Base-by-base conservation (phyloP, 1,140 invertebrate genomes). In the Belonocnema kinseyi region DNA sequence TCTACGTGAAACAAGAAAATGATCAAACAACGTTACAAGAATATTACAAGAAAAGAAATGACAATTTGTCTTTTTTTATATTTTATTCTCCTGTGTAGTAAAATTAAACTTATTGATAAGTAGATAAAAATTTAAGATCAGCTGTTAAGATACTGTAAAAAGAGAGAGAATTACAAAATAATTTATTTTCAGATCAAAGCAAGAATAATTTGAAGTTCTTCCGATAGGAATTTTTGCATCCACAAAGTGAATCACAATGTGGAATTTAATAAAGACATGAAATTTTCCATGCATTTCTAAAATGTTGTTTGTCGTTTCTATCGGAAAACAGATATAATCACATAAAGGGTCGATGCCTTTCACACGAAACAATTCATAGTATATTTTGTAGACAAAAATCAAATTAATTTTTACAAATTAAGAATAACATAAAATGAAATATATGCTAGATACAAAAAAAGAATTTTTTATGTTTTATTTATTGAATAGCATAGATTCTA, bases 251-350 rank as follows among this genome's bases (percentile, higher is more conserved):
- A 16, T 66, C 33, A 33, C 26, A 33, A 5, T 7, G 13, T 66
- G 40, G 61, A 66, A 66, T 46, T 12, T 21, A 66, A 40, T 26
- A 66, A 66, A 66, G 46, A 40, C 26, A 4, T 40, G 26, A 66
- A 66, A 33, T 66, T 66, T 66, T 8, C 61, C 40, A n/a, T 66
- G 61, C 26, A 66, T 66, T 66, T n/a, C n/a, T 14, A 26, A 13
- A 66, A 66, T 11, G 13, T 66, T 40, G 61, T 66, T 46, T 66
- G 26, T 12, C 5, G 16, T 66, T 66, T 66, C 6, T 8, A 66
- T 66, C n/a, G 14, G n/a, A 66, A 66, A 40, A 66, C 40, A 40
- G 10, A 14, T n/a, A 66, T 40, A 46, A 14, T 46, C 61, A n/a
- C 10, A n/a, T 54, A 46, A 66, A 19, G 6, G 3, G 40, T 66